A percentile compares a stretch with the other conserved stretches of the same genome.
Conservation (phyloP, 2,113 vertebrate species). For the Arizona elegans region DNA sequence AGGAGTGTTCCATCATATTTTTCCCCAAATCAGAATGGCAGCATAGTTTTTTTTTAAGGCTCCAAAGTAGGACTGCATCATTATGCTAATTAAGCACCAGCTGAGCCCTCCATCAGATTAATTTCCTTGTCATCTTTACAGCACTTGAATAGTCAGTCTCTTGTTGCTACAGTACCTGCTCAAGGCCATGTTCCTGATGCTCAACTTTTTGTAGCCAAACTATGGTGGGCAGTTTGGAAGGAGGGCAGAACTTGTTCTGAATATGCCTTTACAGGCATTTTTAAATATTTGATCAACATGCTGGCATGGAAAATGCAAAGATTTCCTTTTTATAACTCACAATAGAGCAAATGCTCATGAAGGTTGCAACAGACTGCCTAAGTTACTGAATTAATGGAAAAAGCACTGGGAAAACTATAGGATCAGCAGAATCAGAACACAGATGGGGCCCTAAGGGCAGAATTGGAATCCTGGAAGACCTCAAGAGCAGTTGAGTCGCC, state of each 20-base stretch:
- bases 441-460: not conserved
- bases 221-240: not conserved
- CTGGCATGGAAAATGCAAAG: no score
- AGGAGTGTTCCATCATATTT: not conserved
- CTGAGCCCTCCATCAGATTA: conserved; percentile 4
- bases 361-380: not conserved
- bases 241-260: not conserved
- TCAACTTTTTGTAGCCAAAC: not conserved
- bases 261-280: not conserved
- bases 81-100: conserved; percentile 21
- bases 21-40: conserved; percentile 2
- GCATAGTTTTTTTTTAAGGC: not conserved
- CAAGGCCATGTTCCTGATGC: not conserved
- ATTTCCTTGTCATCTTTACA: conserved; percentile 6
- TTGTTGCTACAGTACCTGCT: not conserved
- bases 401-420: not conserved
- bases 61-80: not conserved
- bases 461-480: not conserved
- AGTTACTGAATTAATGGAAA: not conserved
- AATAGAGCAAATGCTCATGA: not conserved
- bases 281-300: not conserved
- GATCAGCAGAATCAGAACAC: not conserved
- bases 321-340: not conserved
- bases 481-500: not conserved
- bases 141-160: not conserved